Base-by-base conservation (phyloP, 2,888 invertebrate genomes). In the Portevinia maculata region DNA sequence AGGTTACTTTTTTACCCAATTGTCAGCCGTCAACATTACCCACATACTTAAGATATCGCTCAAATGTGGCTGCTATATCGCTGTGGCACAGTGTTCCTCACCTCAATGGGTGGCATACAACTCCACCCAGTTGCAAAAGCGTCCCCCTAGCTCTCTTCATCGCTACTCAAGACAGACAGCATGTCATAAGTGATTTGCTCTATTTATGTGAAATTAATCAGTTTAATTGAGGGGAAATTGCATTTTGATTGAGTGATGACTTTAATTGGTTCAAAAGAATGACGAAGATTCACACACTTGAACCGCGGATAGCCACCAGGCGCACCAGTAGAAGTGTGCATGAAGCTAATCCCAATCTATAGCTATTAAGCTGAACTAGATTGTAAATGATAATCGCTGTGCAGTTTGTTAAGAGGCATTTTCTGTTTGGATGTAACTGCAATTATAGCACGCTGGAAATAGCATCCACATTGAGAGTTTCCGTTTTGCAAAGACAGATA, bases 181-280 rank as follows among this genome's bases (percentile, higher is more conserved):
- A 74, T 59, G 70, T 81, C 59, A 76, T 76, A 81, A 76, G 76
- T 81, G 76, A 81, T 81, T 76, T 81, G 81, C 60, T 70, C 81
- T 60, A 81, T 76, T 81, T 81, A 81, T 65, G 28, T 81, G 76
- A 76, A 81, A 81, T 81, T 76, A 81, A 81, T 81, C 76, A 75
- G 75, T 57, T 70, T 75, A 81, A 81, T 81, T 81, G 81, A 50
- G 81, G 81, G 76, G 60, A 81, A 81, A 81, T 81, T 76, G 76
- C 70, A 60, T 71, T 81, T 81, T 76, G 76, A 81, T 81, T 81
- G 81, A 81, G 81, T 71, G 81, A 81, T 81, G 81, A 71, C 70
- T 81, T 76, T 81, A 81, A 81, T 76, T 71, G 76, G 70, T 55
- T 46, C 46, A 50, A 13, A 60, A 59, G 81, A 81, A 81, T 76